Conservation (phyloP, 2,113 vertebrate species). For the Zosterops lateralis region DNA sequence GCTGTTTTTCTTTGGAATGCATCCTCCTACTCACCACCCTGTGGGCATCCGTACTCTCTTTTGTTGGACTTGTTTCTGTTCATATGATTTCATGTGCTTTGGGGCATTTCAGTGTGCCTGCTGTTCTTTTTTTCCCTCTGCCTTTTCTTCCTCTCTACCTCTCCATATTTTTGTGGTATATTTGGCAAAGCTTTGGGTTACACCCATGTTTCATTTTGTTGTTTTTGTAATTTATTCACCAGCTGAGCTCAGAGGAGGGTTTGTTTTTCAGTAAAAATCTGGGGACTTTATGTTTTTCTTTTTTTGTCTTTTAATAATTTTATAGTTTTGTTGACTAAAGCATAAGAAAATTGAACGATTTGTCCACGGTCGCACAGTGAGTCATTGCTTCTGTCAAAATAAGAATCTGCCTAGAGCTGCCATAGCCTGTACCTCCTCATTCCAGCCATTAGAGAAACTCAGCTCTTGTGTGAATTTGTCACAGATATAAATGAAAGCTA, state of each 20-base stretch:
- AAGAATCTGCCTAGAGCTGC: conserved; percentile 13
- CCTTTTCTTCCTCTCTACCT: conserved; percentile 37
- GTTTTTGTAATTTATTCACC: conserved; percentile 65
- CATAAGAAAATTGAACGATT: conserved; percentile 15
- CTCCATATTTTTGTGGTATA: conserved; percentile 49
- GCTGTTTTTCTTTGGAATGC: conserved; percentile 40
- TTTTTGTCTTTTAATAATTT: conserved; percentile 60
- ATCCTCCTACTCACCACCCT: conserved; percentile 27
- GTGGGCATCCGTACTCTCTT: conserved; percentile 40
- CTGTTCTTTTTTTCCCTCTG: background rate
- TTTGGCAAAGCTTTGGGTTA: conserved; percentile 58
- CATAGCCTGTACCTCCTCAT: background rate
- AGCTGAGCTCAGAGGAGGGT: conserved; percentile 54
- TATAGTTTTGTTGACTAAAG: conserved; percentile 60
- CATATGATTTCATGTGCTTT: conserved; percentile 36
- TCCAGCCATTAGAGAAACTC: background rate
- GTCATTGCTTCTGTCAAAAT: conserved; percentile 46
- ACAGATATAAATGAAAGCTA: background rate
- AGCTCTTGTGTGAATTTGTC: background rate
- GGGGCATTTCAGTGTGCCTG: conserved; percentile 20
- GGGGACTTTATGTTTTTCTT: conserved; percentile 35
- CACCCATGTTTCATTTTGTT: conserved; percentile 58
- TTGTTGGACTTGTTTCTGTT: conserved; percentile 39
- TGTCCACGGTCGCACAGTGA: conserved; percentile 20
- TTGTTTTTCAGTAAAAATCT: conserved; percentile 58